phyloP scores from a whole-genome alignment of 1,140 invertebrate species.

The Rhopalosiphum padi region DNA sequence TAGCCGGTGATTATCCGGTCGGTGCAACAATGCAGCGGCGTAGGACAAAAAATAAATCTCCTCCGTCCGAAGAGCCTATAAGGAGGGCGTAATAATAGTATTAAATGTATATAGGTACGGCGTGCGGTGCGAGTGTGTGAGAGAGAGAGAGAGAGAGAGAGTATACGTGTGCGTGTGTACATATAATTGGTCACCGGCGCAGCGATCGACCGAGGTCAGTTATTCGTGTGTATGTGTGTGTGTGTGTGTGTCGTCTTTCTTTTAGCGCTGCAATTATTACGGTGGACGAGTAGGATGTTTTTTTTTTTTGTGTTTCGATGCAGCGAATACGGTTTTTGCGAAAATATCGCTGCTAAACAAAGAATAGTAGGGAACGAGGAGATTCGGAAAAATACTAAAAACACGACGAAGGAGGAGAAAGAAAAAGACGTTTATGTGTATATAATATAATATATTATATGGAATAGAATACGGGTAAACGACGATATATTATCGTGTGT shows the following conservation, averaged over 20 bases:
- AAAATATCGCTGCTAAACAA: not conserved
- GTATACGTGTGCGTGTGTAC: not conserved
- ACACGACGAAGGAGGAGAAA: not conserved
- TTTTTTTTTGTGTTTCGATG: not conserved
- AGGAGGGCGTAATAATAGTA: not conserved
- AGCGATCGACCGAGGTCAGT: conserved; percentile 9
- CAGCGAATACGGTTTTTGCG: not conserved
- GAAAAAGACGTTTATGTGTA: not conserved
- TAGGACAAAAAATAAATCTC: not conserved
- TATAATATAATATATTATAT: too few species aligned
- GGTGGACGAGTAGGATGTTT: not conserved
- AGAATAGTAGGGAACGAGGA: not conserved
- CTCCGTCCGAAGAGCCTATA: not conserved
- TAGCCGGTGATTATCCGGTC: not conserved
- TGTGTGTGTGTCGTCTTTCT: not conserved
- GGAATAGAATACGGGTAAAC: not conserved
- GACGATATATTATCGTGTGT: not conserved
- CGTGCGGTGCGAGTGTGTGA: too few species aligned
- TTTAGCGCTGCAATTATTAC: not conserved
- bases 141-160: too few species aligned
- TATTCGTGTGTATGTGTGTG: not conserved
- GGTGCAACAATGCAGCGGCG: not conserved
- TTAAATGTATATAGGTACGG: not conserved
- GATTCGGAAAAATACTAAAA: not conserved
- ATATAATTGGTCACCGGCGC: not conserved